Evolutionary conservation across 1,140 invertebrate species (phyloP), one percentile per base, ranked within the genome.

Genomic region (Schlechtendalia chinensis): DNA sequence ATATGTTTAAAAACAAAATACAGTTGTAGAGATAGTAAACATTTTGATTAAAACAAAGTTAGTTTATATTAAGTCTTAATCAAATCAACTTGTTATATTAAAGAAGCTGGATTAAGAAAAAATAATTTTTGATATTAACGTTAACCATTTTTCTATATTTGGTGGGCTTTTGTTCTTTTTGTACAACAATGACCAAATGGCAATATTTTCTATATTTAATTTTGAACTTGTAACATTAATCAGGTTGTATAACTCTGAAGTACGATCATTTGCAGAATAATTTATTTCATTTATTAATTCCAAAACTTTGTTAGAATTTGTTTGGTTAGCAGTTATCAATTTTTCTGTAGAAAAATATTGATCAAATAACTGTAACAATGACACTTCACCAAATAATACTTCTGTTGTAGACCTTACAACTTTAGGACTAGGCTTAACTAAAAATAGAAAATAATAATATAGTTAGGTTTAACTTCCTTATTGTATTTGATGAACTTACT

Each of bases 111-210:
- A 50, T 14, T 8, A 50, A 12, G 47, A 50, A 50, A 50, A 12
- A 50, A 75, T 59, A 8, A 17, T 58, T 59, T 75, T 75, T 39
- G 12, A 63, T 5, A 84, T 82, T 81, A 87, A 84, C 17, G 85
- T 86, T 82, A 89, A 87, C 82, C 89, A 88, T 63, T 86, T 87
- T 58, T 87, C 88, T 72, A 86, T 86, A 59, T 84, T 88, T 77
- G 87, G 87, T 83, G 88, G 82, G 79, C 84, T 84, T 85, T 89
- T 88, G 84, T 87, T 90, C 17, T 87, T 86, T 84, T 93, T 91
- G 80, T 94, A 88, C 29, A 92, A 84, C 45, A 82, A 84, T 39
- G 90, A 89, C 5, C 88, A 84, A 5, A 65, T 74, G 39, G 84
- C 82, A 4, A 84, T 61, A 53, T 86, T 85, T 0, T 80, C 81